Evolutionary conservation across 2,888 invertebrate species (phyloP).

Genomic region (Dysmachus trigonus): DNA sequence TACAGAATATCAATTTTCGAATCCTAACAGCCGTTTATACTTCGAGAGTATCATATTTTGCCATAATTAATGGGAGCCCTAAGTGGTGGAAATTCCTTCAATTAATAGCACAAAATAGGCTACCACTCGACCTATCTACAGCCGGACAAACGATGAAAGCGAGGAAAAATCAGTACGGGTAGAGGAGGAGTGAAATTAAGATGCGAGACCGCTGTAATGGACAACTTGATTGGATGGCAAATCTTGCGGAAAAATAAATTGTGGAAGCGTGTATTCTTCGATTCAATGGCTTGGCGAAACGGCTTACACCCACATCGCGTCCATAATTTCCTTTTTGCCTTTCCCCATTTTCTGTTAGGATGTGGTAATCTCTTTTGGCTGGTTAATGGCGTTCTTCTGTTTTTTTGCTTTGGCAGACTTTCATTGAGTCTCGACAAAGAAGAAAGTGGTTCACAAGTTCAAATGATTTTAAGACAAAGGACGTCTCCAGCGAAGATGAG

Average conservation of each 20-base stretch:
- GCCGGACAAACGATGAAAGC: not conserved
- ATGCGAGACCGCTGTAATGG: conserved; percentile 53
- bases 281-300: conserved; percentile 45
- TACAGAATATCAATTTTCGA: not conserved
- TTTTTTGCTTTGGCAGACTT: not conserved
- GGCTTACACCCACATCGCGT: conserved; percentile 17
- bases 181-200: conserved; percentile 49
- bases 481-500: not conserved
- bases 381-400: conserved; percentile 47
- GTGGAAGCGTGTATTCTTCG: conserved; percentile 52
- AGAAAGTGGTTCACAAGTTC: conserved; percentile 5
- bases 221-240: conserved; percentile 54
- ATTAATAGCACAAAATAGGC: conserved; percentile 25
- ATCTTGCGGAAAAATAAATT: conserved; percentile 54
- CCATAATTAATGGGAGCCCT: conserved; percentile 21
- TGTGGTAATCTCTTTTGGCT: conserved; percentile 42
- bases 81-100: conserved; percentile 24
- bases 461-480: conserved; percentile 13
- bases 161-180: conserved; percentile 18
- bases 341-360: conserved; percentile 41
- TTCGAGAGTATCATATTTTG: conserved; percentile 23
- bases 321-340: conserved; percentile 45
- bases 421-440: not conserved
- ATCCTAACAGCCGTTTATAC: not conserved
- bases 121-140: not conserved